Percentiles rank a stretch among this genome's conserved stretches.
Evolutionary conservation across 2,888 invertebrate species (phyloP).

Genomic region (Onthophagus sagittarius): DNA sequence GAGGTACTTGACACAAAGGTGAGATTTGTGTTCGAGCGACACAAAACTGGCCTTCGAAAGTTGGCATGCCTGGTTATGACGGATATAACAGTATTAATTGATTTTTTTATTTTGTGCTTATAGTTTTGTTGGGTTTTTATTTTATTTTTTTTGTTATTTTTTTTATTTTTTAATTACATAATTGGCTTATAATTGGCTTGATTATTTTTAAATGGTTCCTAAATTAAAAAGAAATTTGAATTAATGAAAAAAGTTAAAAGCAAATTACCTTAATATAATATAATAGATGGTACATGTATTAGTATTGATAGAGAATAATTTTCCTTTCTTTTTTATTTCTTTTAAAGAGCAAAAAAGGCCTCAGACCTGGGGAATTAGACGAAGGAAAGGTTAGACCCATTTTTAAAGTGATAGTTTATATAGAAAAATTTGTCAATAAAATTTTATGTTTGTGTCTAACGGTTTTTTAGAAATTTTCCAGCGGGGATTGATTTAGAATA

Average conservation of each 20-base stretch:
- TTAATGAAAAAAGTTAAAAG: not conserved
- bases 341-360: conserved; percentile 64
- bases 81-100: conserved; percentile 25
- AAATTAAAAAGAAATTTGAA: not conserved
- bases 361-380: conserved; percentile 74
- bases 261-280: conserved; percentile 23
- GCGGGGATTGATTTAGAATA: conserved; percentile 19
- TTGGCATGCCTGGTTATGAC: conserved; percentile 22
- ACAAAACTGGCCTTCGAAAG: conserved; percentile 47
- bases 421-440: conserved; percentile 28
- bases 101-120: conserved; percentile 34
- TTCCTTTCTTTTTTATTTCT: conserved; percentile 49
- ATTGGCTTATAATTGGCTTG: conserved; percentile 4
- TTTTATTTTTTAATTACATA: conserved; percentile 13
- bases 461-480: conserved; percentile 26
- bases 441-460: conserved; percentile 49
- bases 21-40: conserved; percentile 57
- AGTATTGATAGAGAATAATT: not conserved
- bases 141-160: conserved; percentile 33
- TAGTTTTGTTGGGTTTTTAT: conserved; percentile 29
- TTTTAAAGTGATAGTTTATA: conserved; percentile 22
- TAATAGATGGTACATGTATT: not conserved
- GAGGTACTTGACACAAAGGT: conserved; percentile 74
- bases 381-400: conserved; percentile 30
- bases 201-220: not conserved